Evolutionary conservation across 2,888 invertebrate species (phyloP).

Genomic region (Tipula helvola): DNA sequence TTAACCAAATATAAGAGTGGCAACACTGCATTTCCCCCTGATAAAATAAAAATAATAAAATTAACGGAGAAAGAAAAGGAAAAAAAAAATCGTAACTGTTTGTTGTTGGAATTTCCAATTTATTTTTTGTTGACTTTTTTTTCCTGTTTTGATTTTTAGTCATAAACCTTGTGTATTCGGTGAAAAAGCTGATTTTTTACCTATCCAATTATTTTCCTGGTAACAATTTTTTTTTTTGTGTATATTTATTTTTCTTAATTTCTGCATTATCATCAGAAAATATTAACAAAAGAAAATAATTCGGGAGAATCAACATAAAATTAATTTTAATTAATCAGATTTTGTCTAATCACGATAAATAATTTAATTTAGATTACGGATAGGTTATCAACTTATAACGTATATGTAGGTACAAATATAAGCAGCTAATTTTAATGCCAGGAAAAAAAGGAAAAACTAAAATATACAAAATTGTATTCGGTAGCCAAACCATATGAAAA

Average conservation of each 20-base stretch:
- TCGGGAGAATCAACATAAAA: not conserved
- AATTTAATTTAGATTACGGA: not conserved
- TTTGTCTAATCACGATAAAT: not conserved
- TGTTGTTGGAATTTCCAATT: not conserved
- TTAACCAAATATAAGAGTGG: not conserved
- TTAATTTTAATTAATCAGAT: not conserved
- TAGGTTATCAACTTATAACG: not conserved
- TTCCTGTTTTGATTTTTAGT: not conserved
- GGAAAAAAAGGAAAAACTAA: not conserved
- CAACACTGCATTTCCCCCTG: not conserved
- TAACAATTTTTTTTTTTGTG: not conserved
- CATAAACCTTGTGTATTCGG: not conserved
- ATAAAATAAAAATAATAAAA: not conserved
- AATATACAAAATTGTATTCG: not conserved
- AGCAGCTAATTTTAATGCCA: not conserved
- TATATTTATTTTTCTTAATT: not conserved
- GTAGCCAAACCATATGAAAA: not conserved
- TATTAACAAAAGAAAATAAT: not conserved
- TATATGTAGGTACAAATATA: not conserved
- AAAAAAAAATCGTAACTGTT: not conserved
- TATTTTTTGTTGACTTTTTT: not conserved
- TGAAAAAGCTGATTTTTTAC: not conserved
- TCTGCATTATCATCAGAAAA: not conserved
- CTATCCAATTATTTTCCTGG: not conserved
- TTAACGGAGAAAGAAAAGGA: not conserved